Evolutionary conservation across 2,113 vertebrate genomes (phyloP).

Genomic region (Microcebus murinus): DNA sequence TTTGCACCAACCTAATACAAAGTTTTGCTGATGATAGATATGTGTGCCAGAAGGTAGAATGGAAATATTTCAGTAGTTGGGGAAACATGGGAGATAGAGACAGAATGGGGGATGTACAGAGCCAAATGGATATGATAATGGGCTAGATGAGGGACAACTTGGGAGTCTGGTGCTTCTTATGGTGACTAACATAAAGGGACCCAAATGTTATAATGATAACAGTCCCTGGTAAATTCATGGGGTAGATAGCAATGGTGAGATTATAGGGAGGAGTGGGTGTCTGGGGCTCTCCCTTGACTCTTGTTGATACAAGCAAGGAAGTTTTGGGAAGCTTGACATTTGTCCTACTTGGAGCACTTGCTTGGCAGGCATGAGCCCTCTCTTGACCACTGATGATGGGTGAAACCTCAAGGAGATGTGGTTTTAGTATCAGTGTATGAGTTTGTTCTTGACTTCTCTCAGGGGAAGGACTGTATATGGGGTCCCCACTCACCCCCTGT

Average conservation of each 20-base stretch:
- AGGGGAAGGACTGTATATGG: background rate
- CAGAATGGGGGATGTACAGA: background rate
- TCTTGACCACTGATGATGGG: background rate
- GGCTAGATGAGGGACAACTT: background rate
- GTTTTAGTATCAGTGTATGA: background rate
- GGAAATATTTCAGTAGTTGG: background rate
- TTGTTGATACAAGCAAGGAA: background rate
- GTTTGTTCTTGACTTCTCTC: slow-evolving; percentile 6
- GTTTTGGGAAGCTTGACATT: background rate
- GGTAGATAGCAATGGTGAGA: background rate
- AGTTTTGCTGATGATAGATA: background rate
- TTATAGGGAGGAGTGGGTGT: background rate
- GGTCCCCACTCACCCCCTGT: background rate
- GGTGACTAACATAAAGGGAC: background rate
- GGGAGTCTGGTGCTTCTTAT: background rate
- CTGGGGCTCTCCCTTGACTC: background rate
- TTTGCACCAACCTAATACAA: background rate
- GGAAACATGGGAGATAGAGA: background rate
- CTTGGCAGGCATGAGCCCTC: background rate
- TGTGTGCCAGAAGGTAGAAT: background rate
- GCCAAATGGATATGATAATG: background rate
- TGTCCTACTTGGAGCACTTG: background rate
- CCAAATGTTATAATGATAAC: background rate
- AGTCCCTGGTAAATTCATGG: background rate
- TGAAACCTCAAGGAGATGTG: background rate